Evolutionary conservation across 2,797 vertebrate species (phyloP), one percentile per base, ranked within the genome.

Genomic region (Synanceia verrucosa): DNA sequence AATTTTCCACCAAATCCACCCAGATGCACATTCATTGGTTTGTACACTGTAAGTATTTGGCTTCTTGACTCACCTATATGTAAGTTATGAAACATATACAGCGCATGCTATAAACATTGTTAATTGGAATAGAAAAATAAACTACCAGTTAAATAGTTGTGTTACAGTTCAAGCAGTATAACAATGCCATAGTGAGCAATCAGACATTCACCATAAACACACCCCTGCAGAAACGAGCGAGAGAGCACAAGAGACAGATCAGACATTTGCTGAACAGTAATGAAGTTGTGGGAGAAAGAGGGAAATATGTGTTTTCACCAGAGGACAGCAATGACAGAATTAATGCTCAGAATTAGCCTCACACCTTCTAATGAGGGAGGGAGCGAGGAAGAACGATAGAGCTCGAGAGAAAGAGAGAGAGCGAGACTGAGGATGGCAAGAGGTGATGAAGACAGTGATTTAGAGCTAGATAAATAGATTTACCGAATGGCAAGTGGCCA

Each of bases 381-480:
- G 37, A 39, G 51, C 2, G 23, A 48, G 57, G 44, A 44, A 29
- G 64, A 73, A 37, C 57, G 61, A 70, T 18, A 14, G 41, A 77
- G 80, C 74, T 81, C 48, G 28, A 50, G 51, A 6, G 36, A 50
- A 43, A 70, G 53, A 70, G 50, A 60, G 56, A 26, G 58, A 64
- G 65, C n/a, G n/a, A 68, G 71, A 75, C 65, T 34, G 66, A 76
- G 72, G 77, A 73, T 65, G 82, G 77, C 21, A 64, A 70, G 73
- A 76, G 61, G 76, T 73, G 86, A 87, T 84, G 83, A 83, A 78
- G 85, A 87, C 78, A 75, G 70, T 85, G 87, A 90, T 89, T 81
- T 83, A 86, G 76, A 83, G 78, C 19, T 77, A 78, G 78, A 73
- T 66, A 82, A 79, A 79, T 76, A 84, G 85, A 88, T 85, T 75